Evolutionary conservation across 1,140 invertebrate species (phyloP).

Genomic region (Mamestra configurata): DNA sequence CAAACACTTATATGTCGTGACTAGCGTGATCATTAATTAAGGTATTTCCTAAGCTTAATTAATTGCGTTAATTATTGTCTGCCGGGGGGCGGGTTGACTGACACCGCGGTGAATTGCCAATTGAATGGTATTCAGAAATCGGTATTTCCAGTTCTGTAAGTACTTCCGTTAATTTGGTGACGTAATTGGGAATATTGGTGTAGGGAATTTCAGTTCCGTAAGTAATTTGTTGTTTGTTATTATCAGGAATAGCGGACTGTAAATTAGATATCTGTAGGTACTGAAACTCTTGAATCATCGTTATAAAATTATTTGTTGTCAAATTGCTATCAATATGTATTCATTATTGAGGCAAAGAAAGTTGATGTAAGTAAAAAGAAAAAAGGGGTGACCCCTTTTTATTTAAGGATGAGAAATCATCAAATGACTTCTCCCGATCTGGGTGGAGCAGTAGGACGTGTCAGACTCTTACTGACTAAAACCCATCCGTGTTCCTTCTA

Average conservation of each 20-base stretch:
- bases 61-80: constrained; percentile 63
- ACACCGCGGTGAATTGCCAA: constrained; percentile 37
- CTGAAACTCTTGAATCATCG: too few relatives aligned
- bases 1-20: constrained; percentile 58
- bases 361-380: too few relatives aligned
- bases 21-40: constrained; percentile 54
- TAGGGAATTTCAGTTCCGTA: constrained; percentile 1
- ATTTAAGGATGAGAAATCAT: too few relatives aligned
- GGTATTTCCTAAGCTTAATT: constrained; percentile 59
- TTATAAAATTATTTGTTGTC: too few relatives aligned
- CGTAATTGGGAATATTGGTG: constrained; percentile 20
- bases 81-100: constrained; percentile 42
- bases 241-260: neutral
- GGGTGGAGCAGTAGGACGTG: too few relatives aligned
- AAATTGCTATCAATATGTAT: too few relatives aligned
- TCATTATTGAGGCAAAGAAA: too few relatives aligned
- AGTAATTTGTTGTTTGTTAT: neutral
- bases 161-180: constrained; percentile 15
- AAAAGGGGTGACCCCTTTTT: too few relatives aligned
- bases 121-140: constrained; percentile 34
- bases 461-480: too few relatives aligned
- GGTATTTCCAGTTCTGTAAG: constrained; percentile 24
- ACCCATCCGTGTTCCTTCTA: too few relatives aligned
- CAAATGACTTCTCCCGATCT: too few relatives aligned
- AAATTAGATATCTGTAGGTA: neutral